Base-by-base conservation (phyloP, 2,888 invertebrate genomes). In the Idaea aversata region DNA sequence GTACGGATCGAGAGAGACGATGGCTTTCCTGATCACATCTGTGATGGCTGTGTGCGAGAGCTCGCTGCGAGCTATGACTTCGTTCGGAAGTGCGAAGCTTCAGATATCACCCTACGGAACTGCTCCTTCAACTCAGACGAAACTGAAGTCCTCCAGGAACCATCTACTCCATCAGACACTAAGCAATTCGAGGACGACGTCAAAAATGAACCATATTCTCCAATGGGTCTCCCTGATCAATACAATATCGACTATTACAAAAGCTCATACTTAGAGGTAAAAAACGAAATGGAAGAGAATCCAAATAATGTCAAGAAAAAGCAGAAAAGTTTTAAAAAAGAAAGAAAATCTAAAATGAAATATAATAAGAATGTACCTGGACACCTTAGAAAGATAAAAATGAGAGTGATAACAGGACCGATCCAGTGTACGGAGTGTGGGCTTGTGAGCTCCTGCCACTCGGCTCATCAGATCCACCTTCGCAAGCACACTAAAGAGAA, bases 21-120 rank as follows among this genome's bases (percentile, higher is more conserved):
- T 61, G 88, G 87, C 5, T 75, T 91, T 10, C 93, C 93, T 0
- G 82, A 81, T 58, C 77, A 77, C 57, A 85, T 93, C 57, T 93
- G 93, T 64, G 73, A 66, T 2, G 73, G 63, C n/a, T 93, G 93
- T 73, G 80, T 82, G 2, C 70, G 71, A 2, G 90, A 91, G 62
- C 81, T 93, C 4, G 69, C 77, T 0, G 69, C 84, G 0, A 75
- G 86, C 3, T 89, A 87, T 67, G 80, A 85, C 38, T 93, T 93
- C 73, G 82, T 88, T 0, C 77, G 76, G 58, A 88, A 87, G 72
- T 91, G 90, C 67, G 87, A 88, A 69, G 82, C 87, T 0, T 85
- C 91, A 0, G 89, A 91, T 70, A 81, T 78, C 57, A 80, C 83
- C 0, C 77, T 93, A 58, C 87, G 88, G 34, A 80, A 81, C 60